Conservation (phyloP, 2,797 vertebrate species). For the Tenualosa ilisha region DNA sequence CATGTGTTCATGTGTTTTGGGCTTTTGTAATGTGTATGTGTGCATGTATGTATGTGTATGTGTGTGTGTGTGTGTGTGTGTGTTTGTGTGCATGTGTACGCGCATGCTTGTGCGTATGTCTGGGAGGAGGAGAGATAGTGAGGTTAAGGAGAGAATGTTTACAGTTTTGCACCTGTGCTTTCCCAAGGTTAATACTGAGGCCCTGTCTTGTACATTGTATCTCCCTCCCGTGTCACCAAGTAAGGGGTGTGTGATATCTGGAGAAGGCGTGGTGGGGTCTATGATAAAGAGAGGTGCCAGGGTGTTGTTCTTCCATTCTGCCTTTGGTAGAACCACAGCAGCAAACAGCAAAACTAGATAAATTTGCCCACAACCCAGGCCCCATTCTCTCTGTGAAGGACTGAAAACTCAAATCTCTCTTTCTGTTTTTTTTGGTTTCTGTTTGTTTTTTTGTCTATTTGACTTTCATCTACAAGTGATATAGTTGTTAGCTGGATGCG, state of each 20-base stretch:
- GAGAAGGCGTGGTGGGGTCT: neutral
- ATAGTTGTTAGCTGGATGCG: neutral
- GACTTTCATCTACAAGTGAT: neutral
- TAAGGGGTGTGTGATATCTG: neutral
- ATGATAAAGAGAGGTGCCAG: neutral
- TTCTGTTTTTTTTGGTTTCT: no score
- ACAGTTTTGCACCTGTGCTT: conserved; percentile 19
- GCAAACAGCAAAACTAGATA: neutral
- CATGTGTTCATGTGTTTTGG: neutral
- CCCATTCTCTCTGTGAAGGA: neutral
- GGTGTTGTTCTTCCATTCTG: neutral
- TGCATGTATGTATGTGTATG: neutral
- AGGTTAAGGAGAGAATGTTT: neutral
- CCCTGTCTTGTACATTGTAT: neutral
- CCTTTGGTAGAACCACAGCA: neutral
- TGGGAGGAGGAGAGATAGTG: neutral
- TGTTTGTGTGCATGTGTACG: neutral
- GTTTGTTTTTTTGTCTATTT: neutral
- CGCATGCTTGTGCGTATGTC: neutral
- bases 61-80: neutral
- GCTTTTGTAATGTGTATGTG: neutral
- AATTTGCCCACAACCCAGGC: neutral
- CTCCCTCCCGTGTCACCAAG: neutral
- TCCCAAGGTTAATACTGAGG: conserved; percentile 5
- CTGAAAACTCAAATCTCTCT: neutral